Percentiles rank a stretch among this genome's conserved stretches.
phyloP scores from a whole-genome alignment of 2,888 invertebrate genomes.

The Calameuta idolon region DNA sequence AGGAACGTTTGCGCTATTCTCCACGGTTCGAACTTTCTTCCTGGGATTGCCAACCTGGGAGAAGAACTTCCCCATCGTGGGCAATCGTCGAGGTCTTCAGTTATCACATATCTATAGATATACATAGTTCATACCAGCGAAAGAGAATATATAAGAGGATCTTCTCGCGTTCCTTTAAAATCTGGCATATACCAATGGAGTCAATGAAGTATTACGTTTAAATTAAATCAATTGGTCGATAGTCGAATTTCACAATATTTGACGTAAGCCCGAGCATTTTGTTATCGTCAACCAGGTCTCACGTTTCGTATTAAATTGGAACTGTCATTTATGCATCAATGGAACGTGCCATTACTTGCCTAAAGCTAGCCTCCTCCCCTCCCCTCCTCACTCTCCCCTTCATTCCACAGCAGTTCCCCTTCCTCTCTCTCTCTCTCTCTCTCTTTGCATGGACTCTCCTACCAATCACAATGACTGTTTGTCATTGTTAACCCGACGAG shows the following conservation, averaged over 20 bases:
- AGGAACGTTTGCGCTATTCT: neutral
- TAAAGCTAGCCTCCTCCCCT: neutral
- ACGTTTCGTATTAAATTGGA: neutral
- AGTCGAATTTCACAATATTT: neutral
- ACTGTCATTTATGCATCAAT: neutral
- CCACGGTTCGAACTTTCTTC: neutral
- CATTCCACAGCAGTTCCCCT: too few species aligned
- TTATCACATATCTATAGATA: neutral
- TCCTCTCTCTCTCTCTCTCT: too few species aligned
- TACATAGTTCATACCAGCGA: too few species aligned
- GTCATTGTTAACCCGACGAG: constrained; percentile 7
- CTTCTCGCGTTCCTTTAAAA: neutral
- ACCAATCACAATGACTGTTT: constrained; percentile 1
- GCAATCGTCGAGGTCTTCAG: neutral
- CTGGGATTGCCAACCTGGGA: neutral
- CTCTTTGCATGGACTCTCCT: neutral
- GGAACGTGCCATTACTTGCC: neutral
- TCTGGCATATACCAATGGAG: neutral
- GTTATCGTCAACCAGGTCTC: neutral
- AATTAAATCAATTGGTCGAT: neutral
- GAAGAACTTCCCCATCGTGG: neutral
- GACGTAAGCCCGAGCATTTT: neutral
- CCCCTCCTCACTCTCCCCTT: too few species aligned
- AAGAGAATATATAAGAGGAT: too few species aligned
- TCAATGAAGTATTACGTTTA: neutral